Evolutionary conservation across 2,888 invertebrate species (phyloP).

Genomic region (Cryptus viduatorius): DNA sequence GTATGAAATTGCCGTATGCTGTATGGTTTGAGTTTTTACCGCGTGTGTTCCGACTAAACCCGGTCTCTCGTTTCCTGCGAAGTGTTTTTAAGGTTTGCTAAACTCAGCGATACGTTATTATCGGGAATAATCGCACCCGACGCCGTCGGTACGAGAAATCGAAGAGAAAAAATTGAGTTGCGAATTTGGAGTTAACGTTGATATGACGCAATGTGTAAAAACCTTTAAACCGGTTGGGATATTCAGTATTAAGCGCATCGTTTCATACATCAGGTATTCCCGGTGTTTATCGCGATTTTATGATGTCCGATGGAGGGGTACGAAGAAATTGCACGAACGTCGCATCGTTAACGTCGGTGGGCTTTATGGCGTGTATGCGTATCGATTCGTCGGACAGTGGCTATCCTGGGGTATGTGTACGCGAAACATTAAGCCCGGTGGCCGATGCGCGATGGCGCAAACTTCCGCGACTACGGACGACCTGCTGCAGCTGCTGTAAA

Average conservation of each 20-base stretch:
- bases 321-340: slow-evolving; percentile 55
- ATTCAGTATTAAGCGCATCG: slow-evolving; percentile 1
- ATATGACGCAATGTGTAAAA: neutral
- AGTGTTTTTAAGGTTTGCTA: too few relatives aligned
- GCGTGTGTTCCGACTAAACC: too few relatives aligned
- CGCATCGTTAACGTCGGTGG: slow-evolving; percentile 62
- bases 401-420: slow-evolving; percentile 68
- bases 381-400: slow-evolving; percentile 81
- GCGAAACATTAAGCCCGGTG: slow-evolving; percentile 57
- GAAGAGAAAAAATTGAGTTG: too few relatives aligned
- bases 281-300: slow-evolving; percentile 43
- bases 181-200: too few relatives aligned
- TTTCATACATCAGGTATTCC: neutral
- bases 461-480: slow-evolving; percentile 63
- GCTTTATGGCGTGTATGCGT: slow-evolving; percentile 71
- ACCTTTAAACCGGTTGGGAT: neutral
- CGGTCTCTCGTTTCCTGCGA: too few relatives aligned
- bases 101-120: too few relatives aligned
- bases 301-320: slow-evolving; percentile 23
- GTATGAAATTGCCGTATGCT: too few relatives aligned
- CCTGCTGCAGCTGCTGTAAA: slow-evolving; percentile 77
- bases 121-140: too few relatives aligned
- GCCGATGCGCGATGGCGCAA: slow-evolving; percentile 42
- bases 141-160: too few relatives aligned
- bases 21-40: too few relatives aligned